Percentiles rank a stretch among this genome's conserved stretches.
These are phyloP conservation scores for Chloropsis hardwickii DNA, from an alignment of 2,113 vertebrate species.

Conservation along the genomic window DNA sequence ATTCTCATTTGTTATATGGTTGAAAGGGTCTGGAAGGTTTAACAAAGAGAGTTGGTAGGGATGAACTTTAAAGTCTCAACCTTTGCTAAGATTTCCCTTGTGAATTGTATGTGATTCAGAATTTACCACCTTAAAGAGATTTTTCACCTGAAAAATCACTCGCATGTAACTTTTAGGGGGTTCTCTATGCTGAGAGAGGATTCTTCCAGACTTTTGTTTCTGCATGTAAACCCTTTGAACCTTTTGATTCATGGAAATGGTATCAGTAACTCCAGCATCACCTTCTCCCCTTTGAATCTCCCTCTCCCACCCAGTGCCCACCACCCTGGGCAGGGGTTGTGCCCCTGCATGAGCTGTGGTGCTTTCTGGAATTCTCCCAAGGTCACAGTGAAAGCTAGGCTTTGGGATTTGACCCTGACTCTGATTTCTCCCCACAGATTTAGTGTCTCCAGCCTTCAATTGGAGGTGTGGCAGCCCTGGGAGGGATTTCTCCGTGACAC, in stretches of 20 bases:
- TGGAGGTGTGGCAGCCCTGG: neutral
- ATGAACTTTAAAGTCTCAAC: neutral
- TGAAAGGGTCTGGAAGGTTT: neutral
- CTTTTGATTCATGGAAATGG: neutral
- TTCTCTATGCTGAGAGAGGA: neutral
- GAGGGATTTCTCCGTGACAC: neutral
- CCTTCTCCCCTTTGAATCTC: neutral
- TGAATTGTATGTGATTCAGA: neutral
- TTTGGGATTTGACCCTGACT: neutral
- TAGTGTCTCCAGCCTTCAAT: neutral
- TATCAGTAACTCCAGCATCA: neutral
- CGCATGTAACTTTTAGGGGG: neutral
- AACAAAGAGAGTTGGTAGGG: neutral
- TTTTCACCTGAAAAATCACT: neutral
- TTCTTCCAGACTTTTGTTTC: neutral
- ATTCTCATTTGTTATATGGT: neutral
- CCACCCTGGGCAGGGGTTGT: accelerated
- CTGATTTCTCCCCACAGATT: accelerated
- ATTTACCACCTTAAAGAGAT: neutral
- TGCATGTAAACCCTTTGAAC: neutral
- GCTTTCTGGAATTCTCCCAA: neutral
- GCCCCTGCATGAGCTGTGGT: neutral
- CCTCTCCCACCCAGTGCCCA: neutral
- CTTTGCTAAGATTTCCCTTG: neutral
- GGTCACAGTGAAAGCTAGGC: neutral